Evolutionary conservation across 1,140 invertebrate species (phyloP).

Genomic region (Saccostrea echinata): DNA sequence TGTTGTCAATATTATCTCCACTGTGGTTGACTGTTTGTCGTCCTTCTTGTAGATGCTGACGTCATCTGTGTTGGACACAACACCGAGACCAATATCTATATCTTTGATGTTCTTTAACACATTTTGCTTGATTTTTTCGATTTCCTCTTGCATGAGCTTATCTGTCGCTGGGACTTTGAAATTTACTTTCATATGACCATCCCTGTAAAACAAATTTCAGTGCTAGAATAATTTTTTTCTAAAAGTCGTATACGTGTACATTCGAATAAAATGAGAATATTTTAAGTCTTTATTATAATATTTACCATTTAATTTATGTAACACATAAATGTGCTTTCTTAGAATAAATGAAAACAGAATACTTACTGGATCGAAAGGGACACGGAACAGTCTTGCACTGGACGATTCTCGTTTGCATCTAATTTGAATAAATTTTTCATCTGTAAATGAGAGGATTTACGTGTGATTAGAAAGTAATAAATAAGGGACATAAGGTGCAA

Average conservation of each 20-base stretch:
- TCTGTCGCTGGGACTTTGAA: constrained; percentile 36
- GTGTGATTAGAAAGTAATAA: not conserved
- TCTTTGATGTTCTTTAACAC: constrained; percentile 23
- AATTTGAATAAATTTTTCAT: constrained; percentile 11
- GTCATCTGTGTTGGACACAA: constrained; percentile 13
- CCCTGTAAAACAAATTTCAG: not conserved
- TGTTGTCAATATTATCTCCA: not conserved
- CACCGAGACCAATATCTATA: not conserved
- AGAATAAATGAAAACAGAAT: not conserved
- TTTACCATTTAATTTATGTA: no score
- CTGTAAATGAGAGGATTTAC: not conserved
- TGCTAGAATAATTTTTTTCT: no score
- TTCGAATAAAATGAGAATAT: no score
- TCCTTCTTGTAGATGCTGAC: constrained; percentile 9
- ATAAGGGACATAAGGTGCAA: not conserved
- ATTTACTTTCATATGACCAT: constrained; percentile 30
- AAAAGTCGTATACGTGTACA: not conserved
- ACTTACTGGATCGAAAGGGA: constrained; percentile 1
- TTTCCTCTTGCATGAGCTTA: constrained; percentile 14
- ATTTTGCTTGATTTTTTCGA: constrained; percentile 18
- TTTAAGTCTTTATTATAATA: no score
- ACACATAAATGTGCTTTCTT: no score
- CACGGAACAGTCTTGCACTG: constrained; percentile 14
- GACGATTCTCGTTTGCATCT: constrained; percentile 16
- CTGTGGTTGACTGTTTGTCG: not conserved